phyloP scores from a whole-genome alignment of 1,140 invertebrate species.

The Pantala flavescens region DNA sequence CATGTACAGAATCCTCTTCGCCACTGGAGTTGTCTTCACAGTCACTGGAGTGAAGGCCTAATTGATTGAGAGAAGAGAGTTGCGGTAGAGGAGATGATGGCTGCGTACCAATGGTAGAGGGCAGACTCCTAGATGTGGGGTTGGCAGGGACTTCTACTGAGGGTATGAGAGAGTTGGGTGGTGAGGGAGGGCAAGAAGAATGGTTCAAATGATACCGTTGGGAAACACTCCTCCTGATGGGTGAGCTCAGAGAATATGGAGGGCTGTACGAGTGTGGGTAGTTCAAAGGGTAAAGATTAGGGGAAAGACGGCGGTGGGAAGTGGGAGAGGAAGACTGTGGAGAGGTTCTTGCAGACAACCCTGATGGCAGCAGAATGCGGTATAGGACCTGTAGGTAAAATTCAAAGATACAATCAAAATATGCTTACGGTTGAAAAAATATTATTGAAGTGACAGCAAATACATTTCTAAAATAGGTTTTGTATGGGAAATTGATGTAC shows the following conservation, averaged over 20 bases:
- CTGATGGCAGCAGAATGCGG: neutral
- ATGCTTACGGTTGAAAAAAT: no score
- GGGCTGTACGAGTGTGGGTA: neutral
- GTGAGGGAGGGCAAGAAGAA: neutral
- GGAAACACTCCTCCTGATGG: neutral
- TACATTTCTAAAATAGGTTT: no score
- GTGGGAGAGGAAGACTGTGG: neutral
- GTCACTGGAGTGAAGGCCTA: conserved; percentile 33
- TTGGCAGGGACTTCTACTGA: neutral
- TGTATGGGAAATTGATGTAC: no score
- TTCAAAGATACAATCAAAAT: no score
- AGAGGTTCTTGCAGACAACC: neutral
- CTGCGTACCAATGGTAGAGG: conserved; percentile 21
- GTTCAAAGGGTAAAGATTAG: neutral
- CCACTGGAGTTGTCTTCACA: conserved; percentile 40
- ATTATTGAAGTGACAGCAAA: no score
- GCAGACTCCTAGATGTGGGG: neutral
- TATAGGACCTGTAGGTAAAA: conserved; percentile 11
- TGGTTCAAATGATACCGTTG: neutral
- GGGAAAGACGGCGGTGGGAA: neutral
- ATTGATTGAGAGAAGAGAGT: conserved; percentile 23
- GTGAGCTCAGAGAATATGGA: neutral
- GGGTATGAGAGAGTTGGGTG: neutral
- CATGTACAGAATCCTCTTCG: conserved; percentile 36
- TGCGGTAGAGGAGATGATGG: conserved; percentile 27